phyloP scores from a whole-genome alignment of 2,797 vertebrate genomes.

The Hypotaenidia philippensis region DNA sequence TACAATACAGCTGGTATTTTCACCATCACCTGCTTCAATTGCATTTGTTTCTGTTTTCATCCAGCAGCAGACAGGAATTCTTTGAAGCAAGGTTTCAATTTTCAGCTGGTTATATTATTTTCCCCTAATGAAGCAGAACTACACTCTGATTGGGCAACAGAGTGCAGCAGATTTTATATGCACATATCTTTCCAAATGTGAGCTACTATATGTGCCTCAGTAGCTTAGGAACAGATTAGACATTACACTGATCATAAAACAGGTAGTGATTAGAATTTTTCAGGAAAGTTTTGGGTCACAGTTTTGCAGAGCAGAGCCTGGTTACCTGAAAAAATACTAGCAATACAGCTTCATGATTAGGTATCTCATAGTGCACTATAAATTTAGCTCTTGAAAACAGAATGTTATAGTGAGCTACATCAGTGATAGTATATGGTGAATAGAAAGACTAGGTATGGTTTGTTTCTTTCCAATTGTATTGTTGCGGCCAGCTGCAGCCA shows the following conservation, averaged over 20 bases:
- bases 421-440: neutral
- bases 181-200: neutral
- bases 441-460: neutral
- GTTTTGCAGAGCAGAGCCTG: neutral
- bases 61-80: neutral
- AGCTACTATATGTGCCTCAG: slow-evolving; percentile 5
- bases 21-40: neutral
- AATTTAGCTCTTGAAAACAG: neutral
- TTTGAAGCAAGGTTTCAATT: neutral
- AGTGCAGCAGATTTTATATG: neutral
- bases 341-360: slow-evolving; percentile 15
- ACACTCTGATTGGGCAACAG: neutral
- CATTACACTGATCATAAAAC: slow-evolving; percentile 11
- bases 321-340: slow-evolving; percentile 4
- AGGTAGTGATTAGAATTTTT: slow-evolving; percentile 14
- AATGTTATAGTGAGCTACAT: neutral
- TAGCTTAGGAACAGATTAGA: slow-evolving; percentile 46
- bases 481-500: neutral
- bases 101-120: slow-evolving; percentile 26
- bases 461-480: neutral
- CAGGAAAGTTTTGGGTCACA: slow-evolving; percentile 20
- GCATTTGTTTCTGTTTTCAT: neutral
- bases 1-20: neutral
- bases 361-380: neutral
- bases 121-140: slow-evolving; percentile 28